These are phyloP conservation scores for Helicolenus hilgendorfi DNA, from an alignment of 2,797 vertebrate genomes.

Conservation along the genomic window DNA sequence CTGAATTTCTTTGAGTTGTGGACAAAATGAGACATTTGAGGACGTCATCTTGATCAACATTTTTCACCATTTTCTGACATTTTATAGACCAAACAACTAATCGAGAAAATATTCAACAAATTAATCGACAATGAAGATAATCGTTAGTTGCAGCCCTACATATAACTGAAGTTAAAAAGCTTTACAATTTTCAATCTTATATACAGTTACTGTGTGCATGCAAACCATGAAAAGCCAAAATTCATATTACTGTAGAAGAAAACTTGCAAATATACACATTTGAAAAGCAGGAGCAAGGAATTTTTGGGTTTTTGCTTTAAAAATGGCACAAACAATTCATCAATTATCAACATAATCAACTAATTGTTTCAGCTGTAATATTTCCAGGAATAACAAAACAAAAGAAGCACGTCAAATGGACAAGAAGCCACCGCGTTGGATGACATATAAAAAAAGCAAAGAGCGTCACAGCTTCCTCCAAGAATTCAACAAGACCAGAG, in stretches of 20 bases:
- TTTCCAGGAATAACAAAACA: neutral
- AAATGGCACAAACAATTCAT: neutral
- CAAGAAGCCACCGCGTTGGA: neutral
- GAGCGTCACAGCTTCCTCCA: neutral
- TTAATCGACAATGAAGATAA: fast-evolving
- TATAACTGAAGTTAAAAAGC: neutral
- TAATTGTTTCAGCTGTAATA: too few species aligned
- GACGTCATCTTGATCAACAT: too few species aligned
- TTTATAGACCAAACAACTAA: too few species aligned
- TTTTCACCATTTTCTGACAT: too few species aligned
- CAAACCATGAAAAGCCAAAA: neutral
- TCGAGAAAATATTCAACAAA: fast-evolving
- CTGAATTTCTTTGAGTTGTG: too few species aligned
- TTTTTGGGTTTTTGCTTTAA: neutral
- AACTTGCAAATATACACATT: neutral
- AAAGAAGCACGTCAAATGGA: neutral
- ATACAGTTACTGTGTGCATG: neutral
- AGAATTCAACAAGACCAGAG: neutral
- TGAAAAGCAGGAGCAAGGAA: too few species aligned
- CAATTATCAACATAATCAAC: neutral
- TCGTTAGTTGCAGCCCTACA: fast-evolving
- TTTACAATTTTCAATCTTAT: neutral
- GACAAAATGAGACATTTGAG: too few species aligned
- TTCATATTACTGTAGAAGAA: neutral
- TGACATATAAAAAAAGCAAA: neutral